Percentiles rank a stretch among this genome's conserved stretches.
Conservation (phyloP, 2,888 invertebrate genomes). For the Acrobasis repandana region DNA sequence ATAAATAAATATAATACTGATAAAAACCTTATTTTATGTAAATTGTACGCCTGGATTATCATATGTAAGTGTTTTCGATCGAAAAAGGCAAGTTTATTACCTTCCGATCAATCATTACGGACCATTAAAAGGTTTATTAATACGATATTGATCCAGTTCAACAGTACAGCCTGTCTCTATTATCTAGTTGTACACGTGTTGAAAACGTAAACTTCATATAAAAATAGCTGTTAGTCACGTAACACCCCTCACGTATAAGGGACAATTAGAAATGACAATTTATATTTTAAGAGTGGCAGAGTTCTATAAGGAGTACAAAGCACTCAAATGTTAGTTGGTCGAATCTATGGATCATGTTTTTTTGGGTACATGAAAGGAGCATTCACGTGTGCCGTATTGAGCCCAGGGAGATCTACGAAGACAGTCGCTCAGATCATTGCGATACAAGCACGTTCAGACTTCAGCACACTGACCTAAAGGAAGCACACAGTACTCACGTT, state of each 20-base stretch:
- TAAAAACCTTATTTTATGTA: neutral
- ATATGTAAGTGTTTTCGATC: neutral
- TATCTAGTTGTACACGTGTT: neutral
- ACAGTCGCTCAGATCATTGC: neutral
- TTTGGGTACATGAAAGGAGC: no score
- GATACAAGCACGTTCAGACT: constrained; percentile 87
- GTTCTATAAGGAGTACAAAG: no score
- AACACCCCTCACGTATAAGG: no score
- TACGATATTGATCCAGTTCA: neutral
- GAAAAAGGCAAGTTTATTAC: neutral
- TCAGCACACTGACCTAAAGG: neutral
- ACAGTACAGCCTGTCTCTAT: no score
- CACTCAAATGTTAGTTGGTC: no score
- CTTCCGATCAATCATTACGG: neutral
- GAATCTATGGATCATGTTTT: no score
- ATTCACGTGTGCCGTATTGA: no score
- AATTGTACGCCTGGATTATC: neutral
- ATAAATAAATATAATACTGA: neutral
- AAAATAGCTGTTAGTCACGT: no score
- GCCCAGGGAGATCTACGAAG: no score
- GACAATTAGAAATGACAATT: no score
- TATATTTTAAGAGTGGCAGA: no score
- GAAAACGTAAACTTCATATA: neutral
- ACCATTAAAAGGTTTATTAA: constrained; percentile 8
- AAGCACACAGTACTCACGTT: constrained; percentile 85